Base-by-base conservation (phyloP, 2,113 vertebrate genomes). In the Rhegmatorhina hoffmannsi region DNA sequence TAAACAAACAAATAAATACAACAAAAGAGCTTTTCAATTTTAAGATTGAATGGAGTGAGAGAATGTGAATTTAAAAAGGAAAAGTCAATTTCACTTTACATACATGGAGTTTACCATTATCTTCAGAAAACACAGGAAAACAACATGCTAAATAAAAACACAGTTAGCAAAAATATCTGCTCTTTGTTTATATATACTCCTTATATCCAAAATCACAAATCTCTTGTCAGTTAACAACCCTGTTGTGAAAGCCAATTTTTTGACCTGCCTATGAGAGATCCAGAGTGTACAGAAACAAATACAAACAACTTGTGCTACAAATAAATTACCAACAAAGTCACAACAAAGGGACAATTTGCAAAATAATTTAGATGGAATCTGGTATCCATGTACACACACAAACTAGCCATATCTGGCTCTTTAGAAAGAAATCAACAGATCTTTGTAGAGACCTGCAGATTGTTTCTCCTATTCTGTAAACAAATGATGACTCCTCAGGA, bases 381-480 rank as follows among this genome's bases (percentile, higher is more conserved):
- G 31, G 43, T 91, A 62, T 10, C 38, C 10, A 23, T 11, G 8
- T 29, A 49, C 20, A 79, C 47, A 88, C 8, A 63, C 53, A 86
- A 84, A 80, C 21, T 53, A 38, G 18, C 38, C 40, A 23, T 55
- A 87, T 60, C 55, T 77, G 13, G 17, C 38, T 26, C 53, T 73
- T 50, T 77, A 47, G 82, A 52, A 33, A 66, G 38, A 82, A 93
- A 92, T 53, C 68, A 77, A 43, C 46, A 84, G 38, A 55, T 46
- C 81, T 47, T 67, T 34, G 40, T 28, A 82, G 56, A 86, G 70
- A 66, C 40, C 79, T 68, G 34, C 43, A 94, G 63, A 74, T 80
- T 92, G 50, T 79, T 89, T 91, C 50, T 52, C 75, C 50, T 26
- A 9, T 84, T 84, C 76, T 60, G 53, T 77, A 95, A 94, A 95